These are phyloP conservation scores for Arge pagana DNA, from an alignment of 2,888 invertebrate species.

Conservation along the genomic window DNA sequence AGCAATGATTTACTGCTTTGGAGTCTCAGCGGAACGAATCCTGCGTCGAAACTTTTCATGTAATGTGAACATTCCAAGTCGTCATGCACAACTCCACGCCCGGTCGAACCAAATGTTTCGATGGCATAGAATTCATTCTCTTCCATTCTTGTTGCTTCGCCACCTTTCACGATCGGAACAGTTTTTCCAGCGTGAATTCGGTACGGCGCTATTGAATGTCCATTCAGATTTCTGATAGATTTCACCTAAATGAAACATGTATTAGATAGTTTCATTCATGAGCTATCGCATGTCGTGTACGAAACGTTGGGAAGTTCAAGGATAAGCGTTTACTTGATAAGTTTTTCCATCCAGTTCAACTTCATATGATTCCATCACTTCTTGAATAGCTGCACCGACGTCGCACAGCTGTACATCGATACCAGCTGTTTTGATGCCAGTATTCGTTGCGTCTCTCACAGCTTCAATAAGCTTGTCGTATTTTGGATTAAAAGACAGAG, in stretches of 20 bases:
- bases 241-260: conserved; percentile 66
- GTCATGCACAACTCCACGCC: conserved; percentile 92
- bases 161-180: conserved; percentile 98
- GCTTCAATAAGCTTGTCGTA: conserved; percentile 94
- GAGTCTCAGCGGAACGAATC: conserved; percentile 88
- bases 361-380: conserved; percentile 99
- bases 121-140: conserved; percentile 99
- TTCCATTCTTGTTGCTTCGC: conserved; percentile 97
- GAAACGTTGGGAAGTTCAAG: too few relatives aligned
- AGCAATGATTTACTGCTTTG: conserved; percentile 92
- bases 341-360: conserved; percentile 95
- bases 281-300: too few relatives aligned
- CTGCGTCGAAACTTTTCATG: conserved; percentile 97
- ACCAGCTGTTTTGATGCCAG: conserved; percentile 93
- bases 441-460: conserved; percentile 97
- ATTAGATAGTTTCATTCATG: too few relatives aligned
- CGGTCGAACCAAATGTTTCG: conserved; percentile 99
- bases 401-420: conserved; percentile 98
- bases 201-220: conserved; percentile 99
- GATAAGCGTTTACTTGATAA: conserved; percentile 68
- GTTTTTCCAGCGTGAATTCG: conserved; percentile 97
- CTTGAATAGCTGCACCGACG: conserved; percentile 94
- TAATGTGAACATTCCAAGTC: conserved; percentile 99
- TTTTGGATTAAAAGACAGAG: conserved; percentile 93
- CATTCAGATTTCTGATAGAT: conserved; percentile 97